These are phyloP conservation scores for Callipepla californica DNA, from an alignment of 2,113 vertebrate genomes.

Conservation along the genomic window DNA sequence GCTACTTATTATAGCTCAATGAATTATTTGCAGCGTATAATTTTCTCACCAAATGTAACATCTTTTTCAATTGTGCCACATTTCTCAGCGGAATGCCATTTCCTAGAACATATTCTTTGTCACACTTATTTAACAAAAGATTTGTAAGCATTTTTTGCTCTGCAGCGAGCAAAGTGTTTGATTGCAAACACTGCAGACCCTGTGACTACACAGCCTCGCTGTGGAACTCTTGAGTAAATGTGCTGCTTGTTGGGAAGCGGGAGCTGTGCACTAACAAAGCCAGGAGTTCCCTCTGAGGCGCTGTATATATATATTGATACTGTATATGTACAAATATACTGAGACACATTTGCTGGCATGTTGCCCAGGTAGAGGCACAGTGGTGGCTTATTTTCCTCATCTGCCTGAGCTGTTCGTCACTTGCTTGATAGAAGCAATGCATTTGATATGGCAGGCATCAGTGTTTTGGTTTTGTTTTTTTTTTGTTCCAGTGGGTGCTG, in stretches of 20 bases:
- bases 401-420: neutral
- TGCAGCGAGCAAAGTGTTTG: conserved; percentile 8
- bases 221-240: neutral
- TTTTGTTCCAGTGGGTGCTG: neutral
- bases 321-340: neutral
- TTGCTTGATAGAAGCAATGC: neutral
- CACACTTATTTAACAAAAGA: conserved; percentile 57
- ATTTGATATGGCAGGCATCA: neutral
- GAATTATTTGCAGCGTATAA: conserved; percentile 74
- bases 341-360: neutral
- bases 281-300: conserved; percentile 4
- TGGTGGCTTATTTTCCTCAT: neutral
- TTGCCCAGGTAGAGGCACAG: neutral
- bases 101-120: conserved; percentile 44
- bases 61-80: conserved; percentile 17
- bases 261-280: neutral
- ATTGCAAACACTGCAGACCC: conserved; percentile 20
- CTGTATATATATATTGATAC: neutral
- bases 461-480: neutral
- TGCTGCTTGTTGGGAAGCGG: neutral
- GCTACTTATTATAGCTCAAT: conserved; percentile 70
- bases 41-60: conserved; percentile 68
- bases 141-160: conserved; percentile 49
- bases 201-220: neutral
- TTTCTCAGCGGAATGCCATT: conserved; percentile 35